Conservation (phyloP, 2,113 vertebrate species). For the Falco punctatus region DNA sequence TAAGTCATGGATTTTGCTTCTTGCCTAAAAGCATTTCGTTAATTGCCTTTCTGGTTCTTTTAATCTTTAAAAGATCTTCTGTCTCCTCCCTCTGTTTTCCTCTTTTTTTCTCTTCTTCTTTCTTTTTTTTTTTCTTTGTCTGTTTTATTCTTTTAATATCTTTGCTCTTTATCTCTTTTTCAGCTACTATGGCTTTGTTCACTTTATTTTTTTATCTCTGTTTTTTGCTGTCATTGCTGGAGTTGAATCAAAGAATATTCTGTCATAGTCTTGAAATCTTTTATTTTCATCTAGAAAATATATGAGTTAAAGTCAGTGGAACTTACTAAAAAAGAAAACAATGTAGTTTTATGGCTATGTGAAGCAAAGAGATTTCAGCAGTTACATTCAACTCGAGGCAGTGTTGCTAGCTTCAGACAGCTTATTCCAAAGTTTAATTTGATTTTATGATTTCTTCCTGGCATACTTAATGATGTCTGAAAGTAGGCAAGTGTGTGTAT, state of each 20-base stretch:
- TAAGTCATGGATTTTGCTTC: neutral
- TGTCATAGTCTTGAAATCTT: neutral
- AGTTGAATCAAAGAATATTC: neutral
- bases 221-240: neutral
- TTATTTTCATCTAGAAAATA: neutral
- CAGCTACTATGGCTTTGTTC: neutral
- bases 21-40: conserved; percentile 3
- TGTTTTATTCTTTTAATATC: neutral
- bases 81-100: neutral
- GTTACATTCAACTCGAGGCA: neutral
- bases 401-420: neutral
- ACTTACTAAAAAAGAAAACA: neutral
- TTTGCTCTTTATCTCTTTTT: neutral
- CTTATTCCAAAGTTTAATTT: conserved; percentile 24
- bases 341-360: neutral
- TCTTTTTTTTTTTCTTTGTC: neutral
- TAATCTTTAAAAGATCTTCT: neutral
- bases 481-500: neutral
- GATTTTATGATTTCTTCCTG: conserved; percentile 2
- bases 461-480: neutral
- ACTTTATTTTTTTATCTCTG: neutral
- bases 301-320: neutral
- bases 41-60: neutral
- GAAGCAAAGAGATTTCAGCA: neutral
- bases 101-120: neutral